These are phyloP conservation scores for Austrofundulus limnaeus DNA, from an alignment of 2,113 vertebrate genomes.

Conservation along the genomic window DNA sequence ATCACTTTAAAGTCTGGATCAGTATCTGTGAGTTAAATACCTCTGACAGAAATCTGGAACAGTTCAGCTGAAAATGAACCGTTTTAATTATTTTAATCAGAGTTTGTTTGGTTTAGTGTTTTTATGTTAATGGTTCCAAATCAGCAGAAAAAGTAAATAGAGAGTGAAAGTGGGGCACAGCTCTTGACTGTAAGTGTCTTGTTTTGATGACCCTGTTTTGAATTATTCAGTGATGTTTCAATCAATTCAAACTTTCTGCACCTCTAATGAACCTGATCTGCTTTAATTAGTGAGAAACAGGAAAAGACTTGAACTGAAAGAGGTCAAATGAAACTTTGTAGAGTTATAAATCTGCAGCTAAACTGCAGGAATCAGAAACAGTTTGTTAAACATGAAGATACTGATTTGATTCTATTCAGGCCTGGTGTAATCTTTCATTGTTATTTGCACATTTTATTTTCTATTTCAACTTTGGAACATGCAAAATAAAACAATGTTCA, in stretches of 20 bases:
- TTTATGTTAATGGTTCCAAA: too few relatives aligned
- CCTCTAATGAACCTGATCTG: constrained; percentile 22
- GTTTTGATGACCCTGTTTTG: constrained; percentile 43
- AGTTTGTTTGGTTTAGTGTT: neutral
- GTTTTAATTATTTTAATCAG: neutral
- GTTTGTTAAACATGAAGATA: too few relatives aligned
- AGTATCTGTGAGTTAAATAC: too few relatives aligned
- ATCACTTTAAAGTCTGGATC: too few relatives aligned
- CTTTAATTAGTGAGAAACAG: constrained; percentile 7
- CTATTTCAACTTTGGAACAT: too few relatives aligned
- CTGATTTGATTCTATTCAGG: too few relatives aligned
- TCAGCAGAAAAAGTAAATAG: neutral
- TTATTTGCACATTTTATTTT: too few relatives aligned
- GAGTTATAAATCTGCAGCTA: too few relatives aligned
- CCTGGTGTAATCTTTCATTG: too few relatives aligned
- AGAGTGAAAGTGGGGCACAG: constrained; percentile 23
- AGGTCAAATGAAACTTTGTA: neutral
- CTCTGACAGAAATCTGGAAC: neutral
- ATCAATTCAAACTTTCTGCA: constrained; percentile 16
- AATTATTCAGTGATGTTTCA: constrained; percentile 10
- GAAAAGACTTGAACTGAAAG: constrained; percentile 1
- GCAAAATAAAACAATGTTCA: too few relatives aligned
- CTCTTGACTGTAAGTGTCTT: constrained; percentile 1
- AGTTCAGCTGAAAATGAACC: neutral
- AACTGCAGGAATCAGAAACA: too few relatives aligned